Base-by-base conservation (phyloP, 2,888 invertebrate species). In the Caradrina kadenii region DNA sequence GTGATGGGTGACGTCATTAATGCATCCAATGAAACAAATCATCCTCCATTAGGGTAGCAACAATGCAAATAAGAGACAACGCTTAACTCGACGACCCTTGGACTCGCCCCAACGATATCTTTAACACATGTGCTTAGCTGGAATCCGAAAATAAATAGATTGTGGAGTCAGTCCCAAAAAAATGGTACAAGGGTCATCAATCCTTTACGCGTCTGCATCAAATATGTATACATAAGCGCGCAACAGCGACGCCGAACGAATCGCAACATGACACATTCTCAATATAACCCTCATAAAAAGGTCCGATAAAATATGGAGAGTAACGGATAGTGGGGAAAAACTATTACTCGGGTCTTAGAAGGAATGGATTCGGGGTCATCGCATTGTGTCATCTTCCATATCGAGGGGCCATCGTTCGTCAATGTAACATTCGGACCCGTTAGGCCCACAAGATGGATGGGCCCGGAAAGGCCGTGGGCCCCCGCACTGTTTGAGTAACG, bases 1-100 rank as follows among this genome's bases (percentile, higher is more conserved):
- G 86, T 93, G 93, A 93, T 93, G 89, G 92, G 93, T 93, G 92
- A 92, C 91, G 91, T 92, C 92, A 93, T 93, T 93, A 93, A 88
- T 90, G 85, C 86, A 77, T 84, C 83, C 88, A 86, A 89, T 87
- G 84, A 84, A 88, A 88, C 91, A 90, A 92, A 91, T 91, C 90
- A 88, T 86, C 87, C 82, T 78, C 87, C 87, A 84, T 87, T 86
- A 88, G 83, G 81, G 87, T 74, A 83, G 81, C 78, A 83, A 85
- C 88, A 85, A 86, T 87, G 83, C 84, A 87, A 82, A 82, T 82
- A 83, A 76, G 70, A 73, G 61, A 67, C 73, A 79, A 75, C 74
- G 26, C 62, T 15, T 42, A 58, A 45, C 42, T 50, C 52, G 59
- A 56, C 56, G 45, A 70, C 63, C 69, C 66, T 73, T 56, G 54